A percentile compares a stretch with the other conserved stretches of the same genome.
Evolutionary conservation across 2,888 invertebrate genomes (phyloP).

Genomic region (Melanargia galathea): DNA sequence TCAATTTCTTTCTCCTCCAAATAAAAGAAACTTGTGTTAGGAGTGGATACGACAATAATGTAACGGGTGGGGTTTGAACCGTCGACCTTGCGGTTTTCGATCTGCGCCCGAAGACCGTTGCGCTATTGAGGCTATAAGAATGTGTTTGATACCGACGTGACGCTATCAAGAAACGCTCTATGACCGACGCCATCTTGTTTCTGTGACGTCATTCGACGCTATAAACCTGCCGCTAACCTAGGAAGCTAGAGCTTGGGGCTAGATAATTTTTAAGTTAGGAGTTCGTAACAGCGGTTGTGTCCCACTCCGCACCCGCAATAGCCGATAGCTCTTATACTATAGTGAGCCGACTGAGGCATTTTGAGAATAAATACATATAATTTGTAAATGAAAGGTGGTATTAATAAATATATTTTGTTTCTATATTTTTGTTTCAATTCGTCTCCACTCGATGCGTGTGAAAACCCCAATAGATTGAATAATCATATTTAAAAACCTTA

Average conservation of each 20-base stretch:
- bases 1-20: too few relatives aligned
- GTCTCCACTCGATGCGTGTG: not conserved
- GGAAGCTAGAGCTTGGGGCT: constrained; percentile 51
- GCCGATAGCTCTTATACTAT: constrained; percentile 53
- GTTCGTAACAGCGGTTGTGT: constrained; percentile 69
- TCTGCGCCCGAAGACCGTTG: too few relatives aligned
- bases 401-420: constrained; percentile 80
- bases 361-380: constrained; percentile 46
- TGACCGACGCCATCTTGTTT: not conserved
- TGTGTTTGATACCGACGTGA: not conserved
- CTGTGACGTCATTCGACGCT: not conserved
- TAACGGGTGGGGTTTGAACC: too few relatives aligned
- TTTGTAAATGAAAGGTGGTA: constrained; percentile 74
- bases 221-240: not conserved
- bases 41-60: too few relatives aligned
- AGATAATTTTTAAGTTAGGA: constrained; percentile 63
- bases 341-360: constrained; percentile 60
- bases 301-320: constrained; percentile 56
- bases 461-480: too few relatives aligned
- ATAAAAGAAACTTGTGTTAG: too few relatives aligned
- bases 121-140: not conserved
- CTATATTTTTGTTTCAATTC: constrained; percentile 53
- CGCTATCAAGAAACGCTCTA: not conserved
- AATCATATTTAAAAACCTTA: too few relatives aligned
- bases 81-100: too few relatives aligned